Evolutionary conservation across 1,140 invertebrate genomes (phyloP).

Genomic region (Mesaphorura yosii): DNA sequence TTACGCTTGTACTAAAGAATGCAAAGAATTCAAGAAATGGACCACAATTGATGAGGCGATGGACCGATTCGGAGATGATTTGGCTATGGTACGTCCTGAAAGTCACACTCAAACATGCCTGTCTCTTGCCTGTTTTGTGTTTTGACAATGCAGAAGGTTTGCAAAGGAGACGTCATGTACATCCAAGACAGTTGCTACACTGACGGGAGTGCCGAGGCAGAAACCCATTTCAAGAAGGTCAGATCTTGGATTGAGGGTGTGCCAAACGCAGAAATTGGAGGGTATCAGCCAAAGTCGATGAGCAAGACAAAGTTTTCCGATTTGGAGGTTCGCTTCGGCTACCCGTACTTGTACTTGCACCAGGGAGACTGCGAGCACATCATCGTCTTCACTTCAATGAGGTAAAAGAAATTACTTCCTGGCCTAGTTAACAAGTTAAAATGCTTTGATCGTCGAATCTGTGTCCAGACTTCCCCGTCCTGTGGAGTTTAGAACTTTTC

Average conservation of each 20-base stretch:
- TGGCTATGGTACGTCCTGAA: conserved; percentile 46
- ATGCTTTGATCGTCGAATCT: no score
- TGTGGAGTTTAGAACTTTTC: conserved; percentile 1
- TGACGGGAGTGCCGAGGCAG: neutral
- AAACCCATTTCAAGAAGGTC: neutral
- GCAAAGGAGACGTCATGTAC: conserved; percentile 1
- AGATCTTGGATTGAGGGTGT: neutral
- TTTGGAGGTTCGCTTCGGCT: conserved; percentile 44
- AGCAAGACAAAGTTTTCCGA: conserved; percentile 12
- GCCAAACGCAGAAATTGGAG: neutral
- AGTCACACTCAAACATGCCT: neutral
- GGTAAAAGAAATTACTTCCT: no score
- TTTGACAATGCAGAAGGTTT: neutral
- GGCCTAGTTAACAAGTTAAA: no score
- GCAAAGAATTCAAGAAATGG: conserved; percentile 2
- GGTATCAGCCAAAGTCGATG: neutral
- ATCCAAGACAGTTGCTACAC: conserved; percentile 16
- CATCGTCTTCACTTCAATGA: conserved; percentile 59
- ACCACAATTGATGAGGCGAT: conserved; percentile 47
- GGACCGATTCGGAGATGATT: conserved; percentile 52
- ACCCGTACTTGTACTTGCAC: conserved; percentile 71
- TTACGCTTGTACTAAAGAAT: conserved; percentile 33
- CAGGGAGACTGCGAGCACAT: conserved; percentile 80
- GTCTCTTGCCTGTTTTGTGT: neutral
- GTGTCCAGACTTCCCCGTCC: neutral